phyloP scores from a whole-genome alignment of 2,888 invertebrate genomes.

The Apodemia zela region DNA sequence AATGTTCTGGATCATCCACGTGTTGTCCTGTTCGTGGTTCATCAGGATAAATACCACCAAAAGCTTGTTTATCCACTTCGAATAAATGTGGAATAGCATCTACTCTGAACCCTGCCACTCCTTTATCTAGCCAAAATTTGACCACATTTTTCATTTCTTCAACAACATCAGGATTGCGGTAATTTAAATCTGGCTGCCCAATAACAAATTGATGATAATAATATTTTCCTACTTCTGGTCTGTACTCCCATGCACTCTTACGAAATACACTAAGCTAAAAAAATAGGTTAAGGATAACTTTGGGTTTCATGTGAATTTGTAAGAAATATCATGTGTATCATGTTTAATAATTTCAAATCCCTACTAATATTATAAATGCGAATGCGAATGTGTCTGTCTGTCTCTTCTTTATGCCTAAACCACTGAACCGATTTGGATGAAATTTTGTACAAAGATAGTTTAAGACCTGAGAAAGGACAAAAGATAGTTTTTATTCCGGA shows the following conservation, averaged over 20 bases:
- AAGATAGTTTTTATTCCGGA: no score
- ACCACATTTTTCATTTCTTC: slow-evolving; percentile 83
- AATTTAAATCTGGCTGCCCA: slow-evolving; percentile 88
- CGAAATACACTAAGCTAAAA: slow-evolving; percentile 57
- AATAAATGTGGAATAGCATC: slow-evolving; percentile 86
- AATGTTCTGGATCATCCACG: slow-evolving; percentile 61
- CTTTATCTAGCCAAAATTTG: slow-evolving; percentile 89
- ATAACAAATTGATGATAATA: slow-evolving; percentile 87
- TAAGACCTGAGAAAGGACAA: no score
- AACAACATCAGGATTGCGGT: slow-evolving; percentile 83
- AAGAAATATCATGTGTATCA: no score
- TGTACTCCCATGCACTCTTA: slow-evolving; percentile 87
- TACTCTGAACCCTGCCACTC: slow-evolving; percentile 92
- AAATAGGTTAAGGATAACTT: no score
- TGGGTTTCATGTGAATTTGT: no score
- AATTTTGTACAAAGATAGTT: no score
- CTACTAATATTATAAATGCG: no score
- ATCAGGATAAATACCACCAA: slow-evolving; percentile 70
- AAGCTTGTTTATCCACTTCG: slow-evolving; percentile 75
- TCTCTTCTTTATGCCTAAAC: no score
- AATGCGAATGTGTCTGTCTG: no score
- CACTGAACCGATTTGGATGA: no score
- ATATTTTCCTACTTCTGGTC: slow-evolving; percentile 82
- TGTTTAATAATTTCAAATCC: no score
- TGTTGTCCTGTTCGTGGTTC: slow-evolving; percentile 75